Conservation (phyloP, 2,113 vertebrate species). For the Addax nasomaculatus region DNA sequence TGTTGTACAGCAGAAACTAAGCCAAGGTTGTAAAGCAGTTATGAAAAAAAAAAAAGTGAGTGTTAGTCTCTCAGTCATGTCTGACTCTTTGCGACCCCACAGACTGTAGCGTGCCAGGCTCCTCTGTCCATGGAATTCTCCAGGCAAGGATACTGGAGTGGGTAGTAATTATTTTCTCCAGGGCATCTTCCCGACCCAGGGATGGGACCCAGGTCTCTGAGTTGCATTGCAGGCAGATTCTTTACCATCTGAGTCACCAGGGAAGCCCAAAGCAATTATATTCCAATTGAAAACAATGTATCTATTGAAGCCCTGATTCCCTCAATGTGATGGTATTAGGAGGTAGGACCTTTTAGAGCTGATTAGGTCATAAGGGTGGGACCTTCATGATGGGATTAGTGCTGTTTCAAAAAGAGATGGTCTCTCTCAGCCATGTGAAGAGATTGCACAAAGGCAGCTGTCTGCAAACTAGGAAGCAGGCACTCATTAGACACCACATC, state of each 20-base stretch:
- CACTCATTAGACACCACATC: not conserved
- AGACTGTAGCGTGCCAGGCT: rapidly evolving
- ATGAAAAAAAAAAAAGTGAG: not conserved
- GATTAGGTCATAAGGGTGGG: not conserved
- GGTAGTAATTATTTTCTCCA: not conserved
- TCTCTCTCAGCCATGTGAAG: not conserved
- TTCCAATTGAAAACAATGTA: not conserved
- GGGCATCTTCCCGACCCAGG: not conserved
- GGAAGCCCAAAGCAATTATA: not conserved
- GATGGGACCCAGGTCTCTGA: not conserved
- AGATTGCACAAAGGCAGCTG: not conserved
- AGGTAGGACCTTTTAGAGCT: not conserved
- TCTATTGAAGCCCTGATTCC: not conserved
- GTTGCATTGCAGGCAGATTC: not conserved
- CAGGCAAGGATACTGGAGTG: not conserved
- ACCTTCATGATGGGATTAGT: not conserved
- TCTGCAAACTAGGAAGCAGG: not conserved
- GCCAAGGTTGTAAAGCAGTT: not conserved
- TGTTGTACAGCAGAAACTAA: not conserved
- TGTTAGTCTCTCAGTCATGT: not conserved
- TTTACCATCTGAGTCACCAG: not conserved
- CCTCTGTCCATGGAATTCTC: not conserved
- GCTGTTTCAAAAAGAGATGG: not conserved
- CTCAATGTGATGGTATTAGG: not conserved
- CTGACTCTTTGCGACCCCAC: not conserved